A percentile compares a stretch with the other conserved stretches of the same genome.
Evolutionary conservation across 2,113 vertebrate species (phyloP).

Genomic region (Tympanuchus pallidicinctus): DNA sequence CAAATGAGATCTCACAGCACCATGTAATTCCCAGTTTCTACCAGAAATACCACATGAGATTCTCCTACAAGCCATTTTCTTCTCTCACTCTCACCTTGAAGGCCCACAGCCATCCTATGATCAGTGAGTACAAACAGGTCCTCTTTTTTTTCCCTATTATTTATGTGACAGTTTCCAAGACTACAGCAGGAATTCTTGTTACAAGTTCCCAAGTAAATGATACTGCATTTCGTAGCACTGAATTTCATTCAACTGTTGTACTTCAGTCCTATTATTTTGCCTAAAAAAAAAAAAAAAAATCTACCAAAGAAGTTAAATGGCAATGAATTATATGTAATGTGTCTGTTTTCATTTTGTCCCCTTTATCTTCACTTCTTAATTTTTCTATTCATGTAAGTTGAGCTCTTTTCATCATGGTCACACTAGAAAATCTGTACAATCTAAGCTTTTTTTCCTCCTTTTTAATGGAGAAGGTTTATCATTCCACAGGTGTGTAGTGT

Average conservation of each 20-base stretch:
- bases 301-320: background rate
- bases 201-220: background rate
- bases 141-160: background rate
- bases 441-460: rapidly evolving
- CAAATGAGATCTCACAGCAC: background rate
- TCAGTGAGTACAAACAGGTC: background rate
- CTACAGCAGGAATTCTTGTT: background rate
- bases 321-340: background rate
- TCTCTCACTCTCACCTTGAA: background rate
- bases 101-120: background rate
- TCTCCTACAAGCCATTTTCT: background rate
- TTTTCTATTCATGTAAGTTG: background rate
- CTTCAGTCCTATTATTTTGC: background rate
- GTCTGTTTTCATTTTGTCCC: background rate
- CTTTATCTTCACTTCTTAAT: background rate
- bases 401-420: background rate
- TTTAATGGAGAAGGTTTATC: background rate
- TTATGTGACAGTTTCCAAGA: background rate
- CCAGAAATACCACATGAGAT: background rate
- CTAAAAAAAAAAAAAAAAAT: background rate
- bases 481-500: background rate
- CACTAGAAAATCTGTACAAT: background rate
- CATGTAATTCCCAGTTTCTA: background rate
- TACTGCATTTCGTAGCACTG: background rate
- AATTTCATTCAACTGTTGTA: background rate